phyloP scores from a whole-genome alignment of 2,888 invertebrate genomes.

The Xanthostigma xanthostigma region DNA sequence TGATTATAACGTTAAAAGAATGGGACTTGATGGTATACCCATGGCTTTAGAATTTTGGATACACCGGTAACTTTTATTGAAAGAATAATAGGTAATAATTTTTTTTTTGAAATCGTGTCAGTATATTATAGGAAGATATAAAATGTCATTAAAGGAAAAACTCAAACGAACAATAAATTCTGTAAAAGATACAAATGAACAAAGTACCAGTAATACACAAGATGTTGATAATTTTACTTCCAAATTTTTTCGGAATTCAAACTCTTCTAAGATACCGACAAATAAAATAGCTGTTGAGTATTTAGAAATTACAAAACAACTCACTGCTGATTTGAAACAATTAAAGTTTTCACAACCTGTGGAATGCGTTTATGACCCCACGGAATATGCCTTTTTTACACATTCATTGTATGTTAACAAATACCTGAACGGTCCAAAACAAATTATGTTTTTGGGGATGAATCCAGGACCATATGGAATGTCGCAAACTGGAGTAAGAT shows the following conservation, averaged over 20 bases:
- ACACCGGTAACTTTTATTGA: too few relatives aligned
- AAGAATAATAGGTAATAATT: too few relatives aligned
- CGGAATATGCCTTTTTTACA: conserved; percentile 67
- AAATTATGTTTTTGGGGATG: conserved; percentile 78
- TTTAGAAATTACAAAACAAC: too few relatives aligned
- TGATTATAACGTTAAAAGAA: too few relatives aligned
- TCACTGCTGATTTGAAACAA: conserved; percentile 5
- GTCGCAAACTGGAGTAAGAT: conserved; percentile 78
- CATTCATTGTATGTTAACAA: conserved; percentile 61
- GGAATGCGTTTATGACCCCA: conserved; percentile 60
- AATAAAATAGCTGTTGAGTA: too few relatives aligned
- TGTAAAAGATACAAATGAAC: not conserved
- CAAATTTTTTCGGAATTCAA: not conserved
- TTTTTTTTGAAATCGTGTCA: not conserved
- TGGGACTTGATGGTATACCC: too few relatives aligned
- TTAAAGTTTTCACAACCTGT: conserved; percentile 39
- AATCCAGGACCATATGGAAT: conserved; percentile 96
- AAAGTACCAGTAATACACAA: not conserved
- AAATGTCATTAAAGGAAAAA: not conserved
- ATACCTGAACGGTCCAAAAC: conserved; percentile 50
- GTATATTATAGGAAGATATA: not conserved
- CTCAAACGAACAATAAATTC: not conserved
- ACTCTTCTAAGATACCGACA: too few relatives aligned
- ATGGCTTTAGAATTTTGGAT: too few relatives aligned
- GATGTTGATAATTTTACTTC: not conserved